Percentiles rank a stretch among this genome's conserved stretches.
Evolutionary conservation across 2,797 vertebrate species (phyloP).

Genomic region (Coregonus suidteri): DNA sequence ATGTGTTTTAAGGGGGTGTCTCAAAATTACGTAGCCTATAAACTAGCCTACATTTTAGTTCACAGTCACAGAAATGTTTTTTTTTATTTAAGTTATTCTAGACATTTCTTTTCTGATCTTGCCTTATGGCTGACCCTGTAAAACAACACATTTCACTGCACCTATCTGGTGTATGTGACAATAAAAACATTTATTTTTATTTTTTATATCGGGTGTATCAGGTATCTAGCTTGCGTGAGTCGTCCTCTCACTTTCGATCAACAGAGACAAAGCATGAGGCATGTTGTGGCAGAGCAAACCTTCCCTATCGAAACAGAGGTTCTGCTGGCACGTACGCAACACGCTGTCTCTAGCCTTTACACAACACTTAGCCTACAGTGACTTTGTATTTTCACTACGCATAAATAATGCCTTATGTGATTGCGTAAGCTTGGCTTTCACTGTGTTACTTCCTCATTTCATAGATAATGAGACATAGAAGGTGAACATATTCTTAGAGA

Average conservation of each 20-base stretch:
- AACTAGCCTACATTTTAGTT: neutral
- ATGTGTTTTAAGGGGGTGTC: neutral
- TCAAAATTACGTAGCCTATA: neutral
- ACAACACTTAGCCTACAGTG: slow-evolving; percentile 21
- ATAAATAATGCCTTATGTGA: slow-evolving; percentile 14
- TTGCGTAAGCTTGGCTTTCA: slow-evolving; percentile 29
- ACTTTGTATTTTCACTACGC: slow-evolving; percentile 27
- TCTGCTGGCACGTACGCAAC: slow-evolving; percentile 45
- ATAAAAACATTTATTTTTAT: too few species aligned
- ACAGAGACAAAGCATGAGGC: slow-evolving; percentile 42
- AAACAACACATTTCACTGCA: too few species aligned
- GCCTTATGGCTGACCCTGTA: neutral
- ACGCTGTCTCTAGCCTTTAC: neutral
- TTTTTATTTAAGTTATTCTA: neutral
- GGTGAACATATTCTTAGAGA: slow-evolving; percentile 29
- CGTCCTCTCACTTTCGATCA: slow-evolving; percentile 36
- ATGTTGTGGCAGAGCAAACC: slow-evolving; percentile 62
- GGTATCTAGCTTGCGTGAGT: slow-evolving; percentile 35
- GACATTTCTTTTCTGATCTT: neutral
- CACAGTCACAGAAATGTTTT: neutral
- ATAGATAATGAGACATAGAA: slow-evolving; percentile 16
- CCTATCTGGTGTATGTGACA: too few species aligned
- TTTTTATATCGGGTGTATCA: slow-evolving; percentile 26
- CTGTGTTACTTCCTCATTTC: slow-evolving; percentile 25
- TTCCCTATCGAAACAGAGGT: slow-evolving; percentile 33